These are phyloP conservation scores for Tetranychus cinnabarinus DNA, from an alignment of 1,140 invertebrate genomes.

Conservation along the genomic window DNA sequence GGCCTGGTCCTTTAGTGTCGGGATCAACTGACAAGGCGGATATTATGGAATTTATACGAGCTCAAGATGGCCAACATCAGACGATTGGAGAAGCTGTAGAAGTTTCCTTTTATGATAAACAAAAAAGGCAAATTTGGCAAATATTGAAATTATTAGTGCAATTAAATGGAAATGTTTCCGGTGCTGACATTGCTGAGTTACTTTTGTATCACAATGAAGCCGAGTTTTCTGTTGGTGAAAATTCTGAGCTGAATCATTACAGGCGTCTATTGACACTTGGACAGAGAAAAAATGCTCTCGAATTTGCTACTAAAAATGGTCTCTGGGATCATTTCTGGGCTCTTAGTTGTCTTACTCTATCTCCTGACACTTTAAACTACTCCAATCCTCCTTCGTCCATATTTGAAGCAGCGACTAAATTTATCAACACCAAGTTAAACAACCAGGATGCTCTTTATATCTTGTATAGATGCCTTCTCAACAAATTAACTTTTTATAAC, in stretches of 20 bases:
- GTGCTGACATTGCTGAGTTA: conserved; percentile 6
- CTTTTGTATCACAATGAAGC: background rate
- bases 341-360: background rate
- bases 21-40: background rate
- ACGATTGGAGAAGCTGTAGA: background rate
- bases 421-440: background rate
- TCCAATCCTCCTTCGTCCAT: background rate
- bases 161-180: conserved; percentile 6
- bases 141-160: conserved; percentile 3
- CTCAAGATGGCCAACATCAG: background rate
- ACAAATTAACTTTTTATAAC: background rate
- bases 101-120: background rate
- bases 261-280: conserved; percentile 4
- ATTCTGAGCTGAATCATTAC: background rate
- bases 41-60: background rate
- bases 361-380: background rate
- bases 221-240: background rate
- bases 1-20: background rate
- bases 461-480: background rate
- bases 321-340: conserved; percentile 5
- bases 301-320: conserved; percentile 3
- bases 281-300: conserved; percentile 2
- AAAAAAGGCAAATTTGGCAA: conserved; percentile 6
- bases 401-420: background rate
- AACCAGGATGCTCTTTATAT: background rate